Evolutionary conservation across 2,113 vertebrate genomes (phyloP).

Genomic region (Corythaixoides concolor): DNA sequence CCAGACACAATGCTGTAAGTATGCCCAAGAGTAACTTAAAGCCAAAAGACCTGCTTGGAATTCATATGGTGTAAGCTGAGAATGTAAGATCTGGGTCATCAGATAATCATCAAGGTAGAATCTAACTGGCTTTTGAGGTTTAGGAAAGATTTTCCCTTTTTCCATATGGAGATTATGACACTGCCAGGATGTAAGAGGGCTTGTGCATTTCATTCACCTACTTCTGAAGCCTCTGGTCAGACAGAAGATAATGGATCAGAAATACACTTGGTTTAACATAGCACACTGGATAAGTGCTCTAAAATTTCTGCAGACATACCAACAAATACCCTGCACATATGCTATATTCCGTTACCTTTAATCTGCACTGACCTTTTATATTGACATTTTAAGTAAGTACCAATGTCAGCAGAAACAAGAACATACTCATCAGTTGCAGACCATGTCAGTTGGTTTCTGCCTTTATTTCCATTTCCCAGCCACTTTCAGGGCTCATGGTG

Average conservation of each 20-base stretch:
- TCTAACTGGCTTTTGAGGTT: constrained; percentile 61
- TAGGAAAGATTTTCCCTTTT: constrained; percentile 58
- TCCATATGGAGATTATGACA: constrained; percentile 59
- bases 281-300: background rate
- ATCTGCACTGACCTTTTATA: background rate
- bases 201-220: constrained; percentile 35
- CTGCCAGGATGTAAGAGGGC: background rate
- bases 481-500: background rate
- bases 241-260: constrained; percentile 35
- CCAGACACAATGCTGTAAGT: background rate
- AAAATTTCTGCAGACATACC: background rate
- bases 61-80: constrained; percentile 4
- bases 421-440: background rate
- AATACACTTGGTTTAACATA: background rate
- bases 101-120: constrained; percentile 59
- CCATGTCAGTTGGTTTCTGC: fast-evolving
- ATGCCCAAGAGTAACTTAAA: constrained; percentile 6
- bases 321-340: background rate
- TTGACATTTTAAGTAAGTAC: background rate
- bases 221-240: constrained; percentile 39
- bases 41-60: constrained; percentile 14
- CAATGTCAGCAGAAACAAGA: background rate
- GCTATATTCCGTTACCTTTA: background rate
- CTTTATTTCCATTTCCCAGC: background rate
- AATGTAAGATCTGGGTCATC: constrained; percentile 53